These are phyloP conservation scores for Artemia franciscana DNA, from an alignment of 1,140 invertebrate species.

Conservation along the genomic window DNA sequence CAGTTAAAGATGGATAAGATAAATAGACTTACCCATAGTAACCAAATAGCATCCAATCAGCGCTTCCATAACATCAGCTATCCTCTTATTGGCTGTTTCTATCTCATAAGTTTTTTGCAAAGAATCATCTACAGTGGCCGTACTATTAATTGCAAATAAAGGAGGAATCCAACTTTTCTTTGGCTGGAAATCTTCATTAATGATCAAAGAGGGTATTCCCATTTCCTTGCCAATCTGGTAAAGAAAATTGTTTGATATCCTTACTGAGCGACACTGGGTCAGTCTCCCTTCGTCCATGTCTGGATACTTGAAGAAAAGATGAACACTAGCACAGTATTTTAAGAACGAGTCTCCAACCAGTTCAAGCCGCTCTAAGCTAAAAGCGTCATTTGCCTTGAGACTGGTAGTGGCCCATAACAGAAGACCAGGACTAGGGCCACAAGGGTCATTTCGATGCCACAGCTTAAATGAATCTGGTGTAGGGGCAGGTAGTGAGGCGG, in stretches of 20 bases:
- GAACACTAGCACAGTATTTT: slow-evolving; percentile 49
- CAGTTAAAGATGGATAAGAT: slow-evolving; percentile 43
- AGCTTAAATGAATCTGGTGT: background rate
- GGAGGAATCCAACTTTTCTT: slow-evolving; percentile 33
- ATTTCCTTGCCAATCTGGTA: slow-evolving; percentile 33
- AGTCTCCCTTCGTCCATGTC: slow-evolving; percentile 46
- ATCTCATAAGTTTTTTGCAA: slow-evolving; percentile 11
- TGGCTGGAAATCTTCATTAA: slow-evolving; percentile 35
- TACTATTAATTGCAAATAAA: slow-evolving; percentile 24
- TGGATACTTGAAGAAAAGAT: slow-evolving; percentile 41
- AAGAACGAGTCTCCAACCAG: slow-evolving; percentile 71
- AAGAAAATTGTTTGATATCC: slow-evolving; percentile 60
- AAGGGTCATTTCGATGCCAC: background rate
- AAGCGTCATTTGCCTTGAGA: slow-evolving; percentile 41
- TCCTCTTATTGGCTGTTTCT: slow-evolving; percentile 31
- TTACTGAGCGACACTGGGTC: slow-evolving; percentile 41
- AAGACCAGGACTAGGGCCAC: slow-evolving; percentile 18
- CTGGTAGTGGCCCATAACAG: slow-evolving; percentile 39
- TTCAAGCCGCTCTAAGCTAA: slow-evolving; percentile 59
- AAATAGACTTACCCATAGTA: slow-evolving; percentile 27
- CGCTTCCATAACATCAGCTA: slow-evolving; percentile 63
- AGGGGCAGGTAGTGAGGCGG: background rate
- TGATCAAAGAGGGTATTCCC: slow-evolving; percentile 24
- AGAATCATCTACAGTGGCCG: slow-evolving; percentile 14
- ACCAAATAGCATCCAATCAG: slow-evolving; percentile 48